A percentile compares a stretch with the other conserved stretches of the same genome.
Conservation (phyloP, 2,888 invertebrate species). For the Cataglyphis albicans region DNA sequence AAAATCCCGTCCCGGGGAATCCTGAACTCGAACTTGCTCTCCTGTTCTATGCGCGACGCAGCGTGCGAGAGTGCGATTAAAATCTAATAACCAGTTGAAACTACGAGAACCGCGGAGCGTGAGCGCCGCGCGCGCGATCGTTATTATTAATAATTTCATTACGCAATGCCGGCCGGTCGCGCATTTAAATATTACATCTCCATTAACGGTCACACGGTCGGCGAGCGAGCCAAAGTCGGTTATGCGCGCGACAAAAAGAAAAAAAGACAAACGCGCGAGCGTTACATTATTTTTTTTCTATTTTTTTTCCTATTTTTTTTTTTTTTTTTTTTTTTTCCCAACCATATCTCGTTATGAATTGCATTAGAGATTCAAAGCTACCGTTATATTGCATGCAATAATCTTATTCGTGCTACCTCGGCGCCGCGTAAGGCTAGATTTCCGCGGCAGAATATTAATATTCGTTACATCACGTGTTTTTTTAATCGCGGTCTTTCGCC, state of each 20-base stretch:
- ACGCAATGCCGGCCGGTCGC: conserved; percentile 53
- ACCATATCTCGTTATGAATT: conserved; percentile 41
- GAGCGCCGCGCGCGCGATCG: conserved; percentile 51
- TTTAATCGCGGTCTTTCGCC: conserved; percentile 26
- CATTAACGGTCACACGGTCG: conserved; percentile 53
- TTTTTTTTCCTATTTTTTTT: conserved; percentile 7
- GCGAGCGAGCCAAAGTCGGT: conserved; percentile 49
- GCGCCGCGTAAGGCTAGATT: conserved; percentile 31
- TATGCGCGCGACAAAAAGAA: conserved; percentile 29
- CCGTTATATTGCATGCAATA: conserved; percentile 44
- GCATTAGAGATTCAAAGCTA: conserved; percentile 42
- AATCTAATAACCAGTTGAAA: conserved; percentile 57
- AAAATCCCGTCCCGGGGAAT: conserved; percentile 40
- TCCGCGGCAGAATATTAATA: conserved; percentile 29
- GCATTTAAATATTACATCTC: conserved; percentile 56
- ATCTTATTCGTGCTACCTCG: conserved; percentile 32
- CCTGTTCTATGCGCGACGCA: background rate
- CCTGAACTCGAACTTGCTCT: conserved; percentile 35
- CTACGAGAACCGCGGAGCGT: conserved; percentile 43
- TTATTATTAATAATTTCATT: conserved; percentile 57
- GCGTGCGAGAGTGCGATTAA: conserved; percentile 46
- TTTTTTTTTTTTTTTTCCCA: conserved; percentile 21
- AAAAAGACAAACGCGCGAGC: background rate
- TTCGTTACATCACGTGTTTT: conserved; percentile 25
- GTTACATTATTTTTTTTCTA: conserved; percentile 21